Conservation (phyloP, 2,113 vertebrate genomes). For the Channa maculata region DNA sequence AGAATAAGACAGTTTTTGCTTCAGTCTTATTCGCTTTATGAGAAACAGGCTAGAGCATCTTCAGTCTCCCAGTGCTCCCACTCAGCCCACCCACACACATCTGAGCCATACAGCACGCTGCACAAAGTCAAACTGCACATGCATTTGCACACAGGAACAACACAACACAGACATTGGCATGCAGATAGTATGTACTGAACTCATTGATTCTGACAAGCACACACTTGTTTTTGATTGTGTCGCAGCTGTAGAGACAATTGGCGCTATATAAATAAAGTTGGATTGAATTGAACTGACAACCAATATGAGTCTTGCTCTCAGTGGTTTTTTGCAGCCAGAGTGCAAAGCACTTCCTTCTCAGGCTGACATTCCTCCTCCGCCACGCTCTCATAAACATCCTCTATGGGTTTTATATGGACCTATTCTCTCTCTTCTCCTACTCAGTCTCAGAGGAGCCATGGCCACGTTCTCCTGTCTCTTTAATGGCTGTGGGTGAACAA, state of each 20-base stretch:
- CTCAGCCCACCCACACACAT: slow-evolving; percentile 79
- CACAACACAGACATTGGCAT: slow-evolving; percentile 42
- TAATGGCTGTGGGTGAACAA: slow-evolving; percentile 77
- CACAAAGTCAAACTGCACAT: slow-evolving; percentile 65
- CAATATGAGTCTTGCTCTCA: slow-evolving; percentile 24
- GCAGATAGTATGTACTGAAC: slow-evolving; percentile 48
- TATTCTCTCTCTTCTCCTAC: slow-evolving; percentile 69
- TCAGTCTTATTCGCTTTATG: slow-evolving; percentile 68
- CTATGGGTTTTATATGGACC: slow-evolving; percentile 59
- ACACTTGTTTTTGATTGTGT: slow-evolving; percentile 23
- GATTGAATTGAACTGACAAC: too few relatives aligned
- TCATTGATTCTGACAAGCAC: slow-evolving; percentile 37
- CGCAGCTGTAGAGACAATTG: slow-evolving; percentile 59
- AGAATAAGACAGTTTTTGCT: slow-evolving; percentile 34
- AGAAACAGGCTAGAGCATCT: slow-evolving; percentile 71
- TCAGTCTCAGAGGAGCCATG: slow-evolving; percentile 66
- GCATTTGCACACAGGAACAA: slow-evolving; percentile 63
- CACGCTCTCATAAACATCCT: slow-evolving; percentile 62
- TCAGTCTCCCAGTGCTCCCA: slow-evolving; percentile 77
- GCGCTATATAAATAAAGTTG: too few relatives aligned
- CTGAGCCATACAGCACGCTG: slow-evolving; percentile 68
- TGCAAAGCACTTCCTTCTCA: slow-evolving; percentile 54
- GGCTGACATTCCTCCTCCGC: slow-evolving; percentile 55
- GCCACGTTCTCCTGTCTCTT: slow-evolving; percentile 69
- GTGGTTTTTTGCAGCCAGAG: slow-evolving; percentile 48